These are phyloP conservation scores for Pelochelys cantorii DNA, from an alignment of 2,797 vertebrate species.

Conservation along the genomic window DNA sequence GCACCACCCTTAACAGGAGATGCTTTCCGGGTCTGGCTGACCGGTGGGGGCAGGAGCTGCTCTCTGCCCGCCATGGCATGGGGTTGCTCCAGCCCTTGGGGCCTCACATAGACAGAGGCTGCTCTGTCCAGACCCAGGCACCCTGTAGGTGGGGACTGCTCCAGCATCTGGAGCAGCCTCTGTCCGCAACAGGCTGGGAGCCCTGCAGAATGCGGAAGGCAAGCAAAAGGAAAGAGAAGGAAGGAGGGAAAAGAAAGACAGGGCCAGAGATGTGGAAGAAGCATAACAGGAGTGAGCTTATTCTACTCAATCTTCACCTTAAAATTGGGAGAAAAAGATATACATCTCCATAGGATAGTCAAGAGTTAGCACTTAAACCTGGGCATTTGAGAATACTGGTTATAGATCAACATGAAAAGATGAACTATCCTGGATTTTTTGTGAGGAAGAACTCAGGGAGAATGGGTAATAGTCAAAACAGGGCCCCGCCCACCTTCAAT, in stretches of 20 bases:
- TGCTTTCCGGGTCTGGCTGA: too few relatives aligned
- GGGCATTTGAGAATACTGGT: not conserved
- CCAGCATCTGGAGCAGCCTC: too few relatives aligned
- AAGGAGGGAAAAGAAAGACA: not conserved
- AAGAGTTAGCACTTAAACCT: not conserved
- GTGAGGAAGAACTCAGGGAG: not conserved
- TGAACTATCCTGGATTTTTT: not conserved
- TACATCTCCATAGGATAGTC: not conserved
- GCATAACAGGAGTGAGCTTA: accelerated
- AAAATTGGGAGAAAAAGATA: not conserved
- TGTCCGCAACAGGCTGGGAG: too few relatives aligned
- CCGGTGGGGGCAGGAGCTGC: too few relatives aligned
- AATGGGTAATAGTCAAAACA: not conserved
- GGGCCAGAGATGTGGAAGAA: not conserved
- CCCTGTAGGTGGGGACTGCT: too few relatives aligned
- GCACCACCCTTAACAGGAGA: too few relatives aligned
- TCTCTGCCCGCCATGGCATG: too few relatives aligned
- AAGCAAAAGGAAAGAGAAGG: too few relatives aligned
- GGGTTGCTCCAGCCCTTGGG: too few relatives aligned
- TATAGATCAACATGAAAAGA: not conserved
- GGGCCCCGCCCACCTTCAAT: not conserved
- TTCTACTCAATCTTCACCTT: not conserved
- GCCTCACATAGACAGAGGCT: too few relatives aligned
- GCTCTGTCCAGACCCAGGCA: too few relatives aligned
- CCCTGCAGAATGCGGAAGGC: too few relatives aligned